These are phyloP conservation scores for Rhabdophis nuchalis DNA, from an alignment of 2,797 vertebrate genomes.

Conservation along the genomic window DNA sequence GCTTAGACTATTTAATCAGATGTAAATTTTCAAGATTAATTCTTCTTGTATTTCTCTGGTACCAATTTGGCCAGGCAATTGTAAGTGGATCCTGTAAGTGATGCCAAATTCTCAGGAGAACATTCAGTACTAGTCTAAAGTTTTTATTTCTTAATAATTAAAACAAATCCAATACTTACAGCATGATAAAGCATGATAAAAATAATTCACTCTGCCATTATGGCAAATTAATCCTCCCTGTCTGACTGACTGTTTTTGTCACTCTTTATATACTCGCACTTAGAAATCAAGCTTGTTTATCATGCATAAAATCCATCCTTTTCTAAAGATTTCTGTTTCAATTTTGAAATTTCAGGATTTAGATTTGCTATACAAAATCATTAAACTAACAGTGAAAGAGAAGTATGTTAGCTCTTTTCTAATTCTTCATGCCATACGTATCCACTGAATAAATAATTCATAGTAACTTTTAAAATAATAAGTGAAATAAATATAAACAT, in stretches of 20 bases:
- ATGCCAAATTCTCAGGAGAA: constrained; percentile 22
- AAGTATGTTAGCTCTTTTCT: neutral
- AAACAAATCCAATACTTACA: constrained; percentile 5
- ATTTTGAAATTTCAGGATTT: neutral
- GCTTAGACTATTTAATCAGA: neutral
- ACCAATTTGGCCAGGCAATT: constrained; percentile 12
- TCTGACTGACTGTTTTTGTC: neutral
- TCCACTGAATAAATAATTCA: neutral
- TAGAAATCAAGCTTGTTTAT: neutral
- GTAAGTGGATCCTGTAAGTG: constrained; percentile 20
- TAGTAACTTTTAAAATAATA: neutral
- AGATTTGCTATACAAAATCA: neutral
- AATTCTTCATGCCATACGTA: neutral
- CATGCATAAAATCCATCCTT: neutral
- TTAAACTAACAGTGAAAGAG: neutral
- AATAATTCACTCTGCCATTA: constrained; percentile 12
- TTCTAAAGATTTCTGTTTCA: neutral
- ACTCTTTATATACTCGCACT: constrained; percentile 6
- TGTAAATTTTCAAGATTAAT: constrained; percentile 14
- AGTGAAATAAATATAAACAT: neutral
- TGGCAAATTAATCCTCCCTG: neutral
- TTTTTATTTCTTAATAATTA: constrained; percentile 42
- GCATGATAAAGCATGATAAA: constrained; percentile 25
- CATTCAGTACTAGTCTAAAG: constrained; percentile 21
- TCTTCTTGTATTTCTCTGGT: constrained; percentile 26